A percentile compares a stretch with the other conserved stretches of the same genome.
phyloP scores from a whole-genome alignment of 1,140 invertebrate species.

The Pachyrhynchus sulphureomaculatus region DNA sequence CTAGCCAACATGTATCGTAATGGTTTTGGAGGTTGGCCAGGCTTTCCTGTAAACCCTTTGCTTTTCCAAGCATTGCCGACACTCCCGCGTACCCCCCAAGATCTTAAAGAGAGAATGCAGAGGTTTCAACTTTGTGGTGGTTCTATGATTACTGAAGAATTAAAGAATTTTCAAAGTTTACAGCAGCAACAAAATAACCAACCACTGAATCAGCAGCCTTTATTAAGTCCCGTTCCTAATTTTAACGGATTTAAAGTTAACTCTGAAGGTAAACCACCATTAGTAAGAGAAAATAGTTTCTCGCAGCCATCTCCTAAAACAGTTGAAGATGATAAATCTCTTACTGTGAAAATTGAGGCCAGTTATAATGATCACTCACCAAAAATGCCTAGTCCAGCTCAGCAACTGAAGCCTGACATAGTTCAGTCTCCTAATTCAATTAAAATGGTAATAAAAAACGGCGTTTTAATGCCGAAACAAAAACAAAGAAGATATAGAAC shows the following conservation, averaged over 20 bases:
- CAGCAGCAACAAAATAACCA: neutral
- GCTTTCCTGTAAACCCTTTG: conserved; percentile 56
- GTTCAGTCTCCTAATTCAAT: conserved; percentile 63
- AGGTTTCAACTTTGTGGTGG: conserved; percentile 68
- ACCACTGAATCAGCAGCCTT: neutral
- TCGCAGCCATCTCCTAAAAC: conserved; percentile 24
- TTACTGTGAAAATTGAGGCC: conserved; percentile 39
- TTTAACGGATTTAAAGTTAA: conserved; percentile 29
- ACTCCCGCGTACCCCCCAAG: conserved; percentile 60
- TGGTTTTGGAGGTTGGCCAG: conserved; percentile 51
- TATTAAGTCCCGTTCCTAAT: neutral
- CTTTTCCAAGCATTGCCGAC: conserved; percentile 55
- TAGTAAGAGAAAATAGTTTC: conserved; percentile 13
- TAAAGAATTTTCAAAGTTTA: conserved; percentile 7
- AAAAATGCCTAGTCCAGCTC: conserved; percentile 36
- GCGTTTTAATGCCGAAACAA: conserved; percentile 84
- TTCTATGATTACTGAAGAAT: conserved; percentile 60
- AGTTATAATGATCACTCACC: conserved; percentile 33
- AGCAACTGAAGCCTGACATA: conserved; percentile 42
- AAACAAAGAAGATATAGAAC: conserved; percentile 88
- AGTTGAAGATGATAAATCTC: conserved; percentile 42
- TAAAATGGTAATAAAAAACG: conserved; percentile 88
- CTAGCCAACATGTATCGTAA: conserved; percentile 55
- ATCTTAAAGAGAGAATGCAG: conserved; percentile 64
- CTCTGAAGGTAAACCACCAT: conserved; percentile 18